Evolutionary conservation across 2,113 vertebrate species (phyloP).

Genomic region (Tetrao urogallus): DNA sequence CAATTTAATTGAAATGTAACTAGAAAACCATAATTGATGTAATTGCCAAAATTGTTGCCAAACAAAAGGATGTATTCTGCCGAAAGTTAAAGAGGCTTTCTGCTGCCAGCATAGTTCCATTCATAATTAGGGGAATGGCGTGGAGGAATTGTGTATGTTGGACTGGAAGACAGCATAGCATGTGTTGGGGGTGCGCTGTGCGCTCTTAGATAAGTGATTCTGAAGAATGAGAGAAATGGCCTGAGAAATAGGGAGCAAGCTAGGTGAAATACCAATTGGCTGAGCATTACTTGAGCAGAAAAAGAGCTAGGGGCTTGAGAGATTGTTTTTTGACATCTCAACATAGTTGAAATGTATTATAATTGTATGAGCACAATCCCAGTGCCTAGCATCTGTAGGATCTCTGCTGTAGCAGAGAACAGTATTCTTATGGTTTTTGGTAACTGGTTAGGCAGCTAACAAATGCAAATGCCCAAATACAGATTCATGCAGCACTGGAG

Average conservation of each 20-base stretch:
- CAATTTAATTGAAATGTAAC: neutral
- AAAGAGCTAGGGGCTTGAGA: neutral
- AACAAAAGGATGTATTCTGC: neutral
- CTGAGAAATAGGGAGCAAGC: neutral
- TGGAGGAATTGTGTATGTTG: neutral
- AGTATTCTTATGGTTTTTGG: neutral
- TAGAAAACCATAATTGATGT: neutral
- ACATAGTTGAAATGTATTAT: neutral
- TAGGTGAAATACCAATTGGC: neutral
- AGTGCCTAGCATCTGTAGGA: neutral
- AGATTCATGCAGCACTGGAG: neutral
- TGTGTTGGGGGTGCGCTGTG: neutral
- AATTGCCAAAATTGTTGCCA: neutral
- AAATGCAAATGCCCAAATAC: neutral
- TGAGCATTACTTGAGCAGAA: neutral
- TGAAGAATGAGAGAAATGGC: neutral
- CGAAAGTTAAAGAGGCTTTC: neutral
- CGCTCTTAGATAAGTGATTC: neutral
- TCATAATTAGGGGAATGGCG: neutral
- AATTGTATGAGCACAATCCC: too few relatives aligned
- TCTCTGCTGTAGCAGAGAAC: neutral
- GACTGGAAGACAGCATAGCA: neutral
- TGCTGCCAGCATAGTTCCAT: neutral
- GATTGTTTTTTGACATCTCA: neutral
- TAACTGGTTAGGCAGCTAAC: neutral